Conservation (phyloP, 2,113 vertebrate species). For the Thymallus thymallus region DNA sequence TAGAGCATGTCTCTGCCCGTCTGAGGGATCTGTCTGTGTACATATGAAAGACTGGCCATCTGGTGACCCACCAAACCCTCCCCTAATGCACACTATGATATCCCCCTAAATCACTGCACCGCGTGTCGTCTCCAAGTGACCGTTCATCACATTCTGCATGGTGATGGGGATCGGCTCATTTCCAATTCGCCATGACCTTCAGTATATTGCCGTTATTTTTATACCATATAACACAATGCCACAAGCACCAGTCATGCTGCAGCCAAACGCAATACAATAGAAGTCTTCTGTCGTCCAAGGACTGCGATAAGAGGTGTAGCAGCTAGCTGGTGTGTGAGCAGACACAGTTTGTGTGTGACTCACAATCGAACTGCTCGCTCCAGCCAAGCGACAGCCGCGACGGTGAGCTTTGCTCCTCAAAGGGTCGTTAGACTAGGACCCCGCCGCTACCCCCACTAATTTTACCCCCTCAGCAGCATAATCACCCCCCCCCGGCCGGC, state of each 20-base stretch:
- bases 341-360: constrained; percentile 4
- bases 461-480: background rate
- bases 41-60: constrained; percentile 45
- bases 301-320: too few relatives aligned
- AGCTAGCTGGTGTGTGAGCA: background rate
- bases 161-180: too few relatives aligned
- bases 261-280: too few relatives aligned
- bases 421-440: constrained; percentile 9
- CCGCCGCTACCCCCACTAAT: background rate
- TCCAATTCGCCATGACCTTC: too few relatives aligned
- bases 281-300: too few relatives aligned
- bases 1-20: background rate
- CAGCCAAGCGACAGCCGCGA: constrained; percentile 11
- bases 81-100: constrained; percentile 2
- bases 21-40: constrained; percentile 31
- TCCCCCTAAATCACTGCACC: background rate
- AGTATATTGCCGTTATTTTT: too few relatives aligned
- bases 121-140: background rate
- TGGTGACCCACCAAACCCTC: constrained; percentile 36
- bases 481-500: background rate
- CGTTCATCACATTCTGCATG: background rate
- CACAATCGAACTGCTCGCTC: background rate
- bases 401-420: background rate
- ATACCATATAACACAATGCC: too few relatives aligned
- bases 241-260: too few relatives aligned